Evolutionary conservation across 2,113 vertebrate genomes (phyloP).

Genomic region (Willisornis vidua): DNA sequence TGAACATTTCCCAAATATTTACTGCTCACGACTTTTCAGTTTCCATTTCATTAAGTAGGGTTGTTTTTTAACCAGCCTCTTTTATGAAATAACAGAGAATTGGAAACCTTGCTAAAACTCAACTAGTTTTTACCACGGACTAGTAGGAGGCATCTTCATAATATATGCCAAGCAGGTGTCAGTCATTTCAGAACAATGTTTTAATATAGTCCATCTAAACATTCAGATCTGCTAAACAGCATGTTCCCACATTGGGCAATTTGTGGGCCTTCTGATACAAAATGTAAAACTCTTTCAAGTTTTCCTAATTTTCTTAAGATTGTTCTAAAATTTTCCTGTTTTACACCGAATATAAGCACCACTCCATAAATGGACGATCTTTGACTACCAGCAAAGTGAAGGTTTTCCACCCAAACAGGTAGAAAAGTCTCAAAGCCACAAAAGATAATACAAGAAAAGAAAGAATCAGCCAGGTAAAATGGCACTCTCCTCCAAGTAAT

Average conservation of each 20-base stretch:
- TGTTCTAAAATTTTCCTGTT: neutral
- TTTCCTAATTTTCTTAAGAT: neutral
- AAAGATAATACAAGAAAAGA: neutral
- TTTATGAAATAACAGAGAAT: neutral
- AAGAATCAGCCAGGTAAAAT: neutral
- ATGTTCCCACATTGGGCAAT: neutral
- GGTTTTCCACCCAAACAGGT: neutral
- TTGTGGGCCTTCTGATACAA: neutral
- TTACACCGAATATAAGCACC: neutral
- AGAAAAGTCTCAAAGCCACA: neutral
- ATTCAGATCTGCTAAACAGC: neutral
- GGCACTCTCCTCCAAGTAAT: neutral
- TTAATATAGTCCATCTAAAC: neutral
- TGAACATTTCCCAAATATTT: neutral
- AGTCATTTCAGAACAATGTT: neutral
- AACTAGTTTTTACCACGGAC: neutral
- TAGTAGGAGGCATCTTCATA: neutral
- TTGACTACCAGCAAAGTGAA: neutral
- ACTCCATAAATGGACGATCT: neutral
- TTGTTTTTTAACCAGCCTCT: neutral
- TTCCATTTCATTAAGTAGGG: neutral
- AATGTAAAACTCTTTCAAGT: neutral
- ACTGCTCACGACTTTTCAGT: neutral
- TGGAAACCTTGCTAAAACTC: neutral
- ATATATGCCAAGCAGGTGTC: neutral